Evolutionary conservation across 1,140 invertebrate species (phyloP), one percentile per base, ranked within the genome.

Genomic region (Grapholita molesta): DNA sequence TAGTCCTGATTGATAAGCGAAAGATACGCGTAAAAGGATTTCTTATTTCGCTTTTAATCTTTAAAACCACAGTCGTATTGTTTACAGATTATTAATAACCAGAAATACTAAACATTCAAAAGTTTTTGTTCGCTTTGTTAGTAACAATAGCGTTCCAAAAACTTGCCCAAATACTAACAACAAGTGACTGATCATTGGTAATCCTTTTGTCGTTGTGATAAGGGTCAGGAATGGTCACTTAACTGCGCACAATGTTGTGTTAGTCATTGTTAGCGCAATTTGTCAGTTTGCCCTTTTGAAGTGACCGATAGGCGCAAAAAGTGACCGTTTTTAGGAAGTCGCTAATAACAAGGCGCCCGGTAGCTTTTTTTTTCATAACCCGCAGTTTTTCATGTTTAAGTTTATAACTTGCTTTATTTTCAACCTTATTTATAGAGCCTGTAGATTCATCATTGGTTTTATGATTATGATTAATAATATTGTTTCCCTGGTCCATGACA

Each of bases 311-410:
- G 85, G 83, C 64, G 77, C 76, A 85, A 90, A 89, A 90, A 90
- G 81, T 75, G 67, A 70, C 74, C 70, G 78, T 79, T 86, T n/a
- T 89, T 90, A 86, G 89, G 89, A 88, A 89, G 86, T 85, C 70
- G 75, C 83, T 89, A 90, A 91, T 91, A 80, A 85, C 76, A 87
- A 85, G 88, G 89, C 88, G 89, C 88, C 89, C 78, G 80, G 84
- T 79, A 86, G 86, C 84, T 87, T 70, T 33, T 72, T 84, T 88
- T 85, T 80, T 76, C 70, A 48, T 52, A 72, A 70, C 32, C 61
- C 25, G 24, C 25, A 11, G 12, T 15, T 1, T 61, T 32, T 15
- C 55, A 15, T 30, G 12, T 28, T 61, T 3, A 15, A 30, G 0
- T 2, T 28, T 28, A 15, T 25, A 28, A 61, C 21, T n/a, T 18